Conservation (phyloP, 2,797 vertebrate species). For the Hemibagrus guttatus region DNA sequence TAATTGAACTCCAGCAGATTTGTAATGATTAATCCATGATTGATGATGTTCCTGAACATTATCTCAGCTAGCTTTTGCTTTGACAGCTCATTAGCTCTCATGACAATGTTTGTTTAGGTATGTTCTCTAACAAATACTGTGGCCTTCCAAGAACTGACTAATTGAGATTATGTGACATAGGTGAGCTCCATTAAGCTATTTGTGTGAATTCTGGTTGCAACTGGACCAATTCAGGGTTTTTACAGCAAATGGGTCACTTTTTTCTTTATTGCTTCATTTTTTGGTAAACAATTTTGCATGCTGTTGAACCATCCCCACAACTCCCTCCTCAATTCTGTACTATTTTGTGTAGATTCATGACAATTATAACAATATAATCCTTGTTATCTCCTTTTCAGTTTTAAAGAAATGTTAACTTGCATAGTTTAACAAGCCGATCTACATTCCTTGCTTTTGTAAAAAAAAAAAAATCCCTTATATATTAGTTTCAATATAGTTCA, state of each 20-base stretch:
- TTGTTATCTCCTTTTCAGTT: neutral
- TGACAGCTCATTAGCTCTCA: neutral
- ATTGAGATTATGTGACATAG: neutral
- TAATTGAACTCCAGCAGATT: too few species aligned
- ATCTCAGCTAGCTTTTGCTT: too few species aligned
- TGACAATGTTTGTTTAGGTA: neutral
- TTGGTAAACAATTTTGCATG: neutral
- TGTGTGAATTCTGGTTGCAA: neutral
- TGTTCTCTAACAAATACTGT: neutral
- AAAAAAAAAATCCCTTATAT: too few species aligned
- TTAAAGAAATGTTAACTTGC: neutral
- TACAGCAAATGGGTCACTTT: neutral
- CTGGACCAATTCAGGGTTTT: neutral
- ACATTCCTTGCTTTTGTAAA: neutral
- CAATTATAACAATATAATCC: neutral
- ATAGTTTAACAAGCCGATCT: neutral
- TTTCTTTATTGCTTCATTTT: neutral
- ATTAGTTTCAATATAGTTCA: neutral
- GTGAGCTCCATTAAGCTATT: too few species aligned
- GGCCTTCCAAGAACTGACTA: neutral
- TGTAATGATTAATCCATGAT: too few species aligned
- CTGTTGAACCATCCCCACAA: neutral
- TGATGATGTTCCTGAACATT: too few species aligned
- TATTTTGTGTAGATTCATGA: neutral
- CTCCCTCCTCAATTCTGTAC: neutral